phyloP scores from a whole-genome alignment of 2,797 vertebrate species.

The Chrysocyon brachyurus region DNA sequence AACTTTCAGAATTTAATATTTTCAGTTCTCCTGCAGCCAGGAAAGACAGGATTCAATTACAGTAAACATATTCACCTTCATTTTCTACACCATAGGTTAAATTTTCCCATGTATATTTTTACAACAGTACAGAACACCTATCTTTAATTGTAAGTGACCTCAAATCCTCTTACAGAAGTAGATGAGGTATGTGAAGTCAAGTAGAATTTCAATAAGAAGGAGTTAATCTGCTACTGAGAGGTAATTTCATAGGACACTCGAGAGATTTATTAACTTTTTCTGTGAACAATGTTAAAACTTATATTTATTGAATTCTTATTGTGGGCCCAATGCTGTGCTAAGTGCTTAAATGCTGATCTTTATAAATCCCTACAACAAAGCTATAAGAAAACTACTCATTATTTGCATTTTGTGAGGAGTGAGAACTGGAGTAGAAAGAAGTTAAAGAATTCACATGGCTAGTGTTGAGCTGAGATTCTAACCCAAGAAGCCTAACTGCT shows the following conservation, averaged over 20 bases:
- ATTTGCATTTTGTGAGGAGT: neutral
- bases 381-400: neutral
- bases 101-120: constrained; percentile 33
- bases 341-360: neutral
- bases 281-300: neutral
- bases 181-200: neutral
- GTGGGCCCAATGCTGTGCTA: neutral
- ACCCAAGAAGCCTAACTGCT: neutral
- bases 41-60: neutral
- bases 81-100: neutral
- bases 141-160: constrained; percentile 21
- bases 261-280: constrained; percentile 6
- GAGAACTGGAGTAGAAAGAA: neutral
- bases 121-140: neutral
- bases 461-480: neutral
- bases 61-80: neutral
- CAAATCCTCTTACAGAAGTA: constrained; percentile 13
- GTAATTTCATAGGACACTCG: constrained; percentile 20
- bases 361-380: neutral
- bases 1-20: neutral
- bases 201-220: constrained; percentile 22
- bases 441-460: neutral
- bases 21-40: neutral
- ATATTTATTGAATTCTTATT: neutral
- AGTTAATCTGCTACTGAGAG: constrained; percentile 39